These are phyloP conservation scores for Sinonovacula constricta DNA, from an alignment of 1,140 invertebrate genomes.

Conservation along the genomic window DNA sequence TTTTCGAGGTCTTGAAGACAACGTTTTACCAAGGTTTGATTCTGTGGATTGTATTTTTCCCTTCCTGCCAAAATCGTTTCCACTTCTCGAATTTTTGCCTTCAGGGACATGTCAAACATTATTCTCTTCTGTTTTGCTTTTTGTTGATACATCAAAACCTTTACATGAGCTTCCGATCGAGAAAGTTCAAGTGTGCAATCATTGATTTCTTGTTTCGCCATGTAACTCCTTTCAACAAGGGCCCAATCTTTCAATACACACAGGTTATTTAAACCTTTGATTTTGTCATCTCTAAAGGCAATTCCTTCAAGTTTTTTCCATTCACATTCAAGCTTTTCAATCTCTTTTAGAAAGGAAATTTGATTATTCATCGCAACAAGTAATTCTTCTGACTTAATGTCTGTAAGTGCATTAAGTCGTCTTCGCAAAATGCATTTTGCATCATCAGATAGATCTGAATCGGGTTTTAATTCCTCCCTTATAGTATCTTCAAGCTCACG, in stretches of 20 bases:
- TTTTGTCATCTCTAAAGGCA: conserved; percentile 1
- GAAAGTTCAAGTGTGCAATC: conserved; percentile 32
- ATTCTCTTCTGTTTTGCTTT: conserved; percentile 16
- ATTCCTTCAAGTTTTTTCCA: conserved; percentile 17
- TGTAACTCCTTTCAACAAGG: conserved; percentile 22
- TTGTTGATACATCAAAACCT: conserved; percentile 23
- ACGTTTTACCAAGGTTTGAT: conserved; percentile 17
- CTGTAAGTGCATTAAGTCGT: neutral
- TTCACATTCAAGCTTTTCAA: conserved; percentile 1
- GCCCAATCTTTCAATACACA: conserved; percentile 17
- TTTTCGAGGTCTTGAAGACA: conserved; percentile 52
- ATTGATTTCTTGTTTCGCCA: conserved; percentile 37
- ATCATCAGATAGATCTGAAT: neutral
- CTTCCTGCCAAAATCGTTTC: conserved; percentile 11
- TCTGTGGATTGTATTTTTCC: conserved; percentile 2
- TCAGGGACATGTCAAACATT: conserved; percentile 11
- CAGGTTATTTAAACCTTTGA: conserved; percentile 2
- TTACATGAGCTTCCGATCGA: conserved; percentile 16
- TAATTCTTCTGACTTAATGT: conserved; percentile 27
- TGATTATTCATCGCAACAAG: conserved; percentile 33
- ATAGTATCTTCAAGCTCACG: conserved; percentile 3
- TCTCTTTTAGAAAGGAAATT: conserved; percentile 1
- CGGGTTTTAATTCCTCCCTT: conserved; percentile 7
- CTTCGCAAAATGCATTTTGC: neutral
- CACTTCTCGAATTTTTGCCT: conserved; percentile 22